phyloP scores from a whole-genome alignment of 2,888 invertebrate genomes.

The Sialis lutaria region DNA sequence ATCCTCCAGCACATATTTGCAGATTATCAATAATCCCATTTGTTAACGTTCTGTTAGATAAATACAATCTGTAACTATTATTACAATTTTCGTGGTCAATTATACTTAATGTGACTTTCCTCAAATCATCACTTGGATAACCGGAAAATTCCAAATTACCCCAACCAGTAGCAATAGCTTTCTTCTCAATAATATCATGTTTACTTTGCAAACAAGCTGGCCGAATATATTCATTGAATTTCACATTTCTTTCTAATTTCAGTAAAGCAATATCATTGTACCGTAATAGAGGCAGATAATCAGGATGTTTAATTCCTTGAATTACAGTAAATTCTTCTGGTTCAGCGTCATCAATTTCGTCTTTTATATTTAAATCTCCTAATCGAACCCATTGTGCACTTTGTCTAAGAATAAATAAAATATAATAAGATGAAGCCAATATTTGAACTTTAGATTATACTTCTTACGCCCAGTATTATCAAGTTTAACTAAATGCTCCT shows the following conservation, averaged over 20 bases:
- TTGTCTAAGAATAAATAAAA: constrained; percentile 20
- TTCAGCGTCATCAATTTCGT: constrained; percentile 29
- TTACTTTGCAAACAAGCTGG: constrained; percentile 39
- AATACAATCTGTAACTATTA: constrained; percentile 12
- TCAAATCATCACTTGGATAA: constrained; percentile 17
- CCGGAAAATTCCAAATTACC: constrained; percentile 28
- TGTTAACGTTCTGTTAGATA: constrained; percentile 11
- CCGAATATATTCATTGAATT: constrained; percentile 33
- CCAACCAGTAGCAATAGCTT: constrained; percentile 42
- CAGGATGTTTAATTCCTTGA: constrained; percentile 32
- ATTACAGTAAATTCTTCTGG: constrained; percentile 31
- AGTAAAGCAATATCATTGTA: constrained; percentile 51
- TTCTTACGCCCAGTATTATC: too few species aligned
- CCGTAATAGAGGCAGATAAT: constrained; percentile 32
- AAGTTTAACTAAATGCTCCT: too few species aligned
- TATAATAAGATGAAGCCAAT: too few species aligned
- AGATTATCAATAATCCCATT: constrained; percentile 19
- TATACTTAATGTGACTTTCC: constrained; percentile 23
- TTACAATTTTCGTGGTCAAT: constrained; percentile 17
- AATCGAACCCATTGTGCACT: constrained; percentile 31
- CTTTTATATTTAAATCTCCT: constrained; percentile 33
- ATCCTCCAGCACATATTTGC: constrained; percentile 24
- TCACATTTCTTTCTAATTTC: constrained; percentile 29
- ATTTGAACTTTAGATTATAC: too few species aligned
- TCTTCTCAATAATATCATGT: constrained; percentile 16